These are phyloP conservation scores for Argynnis bischoffii DNA, from an alignment of 2,888 invertebrate species.

Conservation along the genomic window DNA sequence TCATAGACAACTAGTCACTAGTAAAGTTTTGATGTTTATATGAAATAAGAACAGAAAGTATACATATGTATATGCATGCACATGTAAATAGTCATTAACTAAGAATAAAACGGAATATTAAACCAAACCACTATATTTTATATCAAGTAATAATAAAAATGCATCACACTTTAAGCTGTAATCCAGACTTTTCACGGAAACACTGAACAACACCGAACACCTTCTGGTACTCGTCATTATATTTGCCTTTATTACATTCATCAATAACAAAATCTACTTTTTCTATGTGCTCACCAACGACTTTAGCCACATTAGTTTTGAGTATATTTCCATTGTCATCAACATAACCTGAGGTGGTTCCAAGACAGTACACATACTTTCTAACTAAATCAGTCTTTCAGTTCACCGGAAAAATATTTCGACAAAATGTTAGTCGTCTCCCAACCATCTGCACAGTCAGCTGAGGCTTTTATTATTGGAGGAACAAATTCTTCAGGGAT, in stretches of 20 bases:
- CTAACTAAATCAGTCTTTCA: conserved; percentile 4
- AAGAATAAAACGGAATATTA: too few relatives aligned
- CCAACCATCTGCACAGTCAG: conserved; percentile 12
- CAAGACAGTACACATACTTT: conserved; percentile 15
- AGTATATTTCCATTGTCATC: background rate
- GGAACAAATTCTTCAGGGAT: conserved; percentile 12
- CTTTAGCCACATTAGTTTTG: background rate
- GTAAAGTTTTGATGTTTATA: too few relatives aligned
- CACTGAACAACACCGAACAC: background rate
- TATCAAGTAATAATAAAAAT: too few relatives aligned
- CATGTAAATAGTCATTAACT: too few relatives aligned
- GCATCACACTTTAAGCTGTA: too few relatives aligned
- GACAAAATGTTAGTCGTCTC: conserved; percentile 2
- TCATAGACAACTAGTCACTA: too few relatives aligned
- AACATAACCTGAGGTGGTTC: conserved; percentile 1
- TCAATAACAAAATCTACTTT: conserved; percentile 4
- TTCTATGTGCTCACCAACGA: background rate
- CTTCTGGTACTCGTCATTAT: conserved; percentile 4
- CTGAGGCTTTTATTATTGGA: conserved; percentile 5
- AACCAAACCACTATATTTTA: too few relatives aligned
- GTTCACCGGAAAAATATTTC: conserved; percentile 6
- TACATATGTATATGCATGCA: too few relatives aligned
- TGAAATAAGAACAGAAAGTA: too few relatives aligned
- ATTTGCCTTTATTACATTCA: conserved; percentile 6
- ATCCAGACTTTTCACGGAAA: background rate